A percentile compares a stretch with the other conserved stretches of the same genome.
These are phyloP conservation scores for Potamilus streckersoni DNA, from an alignment of 1,140 invertebrate genomes.

Conservation along the genomic window DNA sequence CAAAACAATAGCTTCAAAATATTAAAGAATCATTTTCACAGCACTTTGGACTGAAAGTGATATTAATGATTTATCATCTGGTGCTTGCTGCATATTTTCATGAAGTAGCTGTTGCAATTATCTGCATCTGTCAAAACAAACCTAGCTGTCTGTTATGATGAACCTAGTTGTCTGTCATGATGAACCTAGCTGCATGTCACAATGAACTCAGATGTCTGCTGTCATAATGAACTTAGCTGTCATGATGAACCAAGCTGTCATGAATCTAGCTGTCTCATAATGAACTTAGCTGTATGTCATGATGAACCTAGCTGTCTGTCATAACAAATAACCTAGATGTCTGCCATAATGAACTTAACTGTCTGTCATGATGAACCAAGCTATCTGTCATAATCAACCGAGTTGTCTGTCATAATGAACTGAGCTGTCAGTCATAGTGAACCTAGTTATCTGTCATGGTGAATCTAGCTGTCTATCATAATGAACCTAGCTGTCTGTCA, in stretches of 20 bases:
- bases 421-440: not conserved
- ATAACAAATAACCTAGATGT: too few relatives aligned
- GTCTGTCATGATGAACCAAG: too few relatives aligned
- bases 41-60: slow-evolving; percentile 6
- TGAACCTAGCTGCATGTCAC: too few relatives aligned
- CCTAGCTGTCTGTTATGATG: not conserved
- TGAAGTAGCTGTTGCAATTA: not conserved
- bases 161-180: not conserved
- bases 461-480: not conserved
- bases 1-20: not conserved
- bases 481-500: not conserved
- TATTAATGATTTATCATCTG: slow-evolving; percentile 3
- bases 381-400: not conserved
- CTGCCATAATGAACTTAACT: not conserved
- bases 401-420: too few relatives aligned
- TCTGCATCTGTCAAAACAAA: not conserved
- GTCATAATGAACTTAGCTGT: too few relatives aligned
- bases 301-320: too few relatives aligned
- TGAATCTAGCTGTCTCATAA: too few relatives aligned
- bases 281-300: too few relatives aligned
- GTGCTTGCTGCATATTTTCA: not conserved
- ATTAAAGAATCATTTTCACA: slow-evolving; percentile 4
- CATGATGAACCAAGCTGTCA: too few relatives aligned
- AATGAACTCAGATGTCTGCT: too few relatives aligned
- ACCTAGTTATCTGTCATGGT: not conserved